Base-by-base conservation (phyloP, 2,888 invertebrate species). In the Drosophila mulleri region DNA sequence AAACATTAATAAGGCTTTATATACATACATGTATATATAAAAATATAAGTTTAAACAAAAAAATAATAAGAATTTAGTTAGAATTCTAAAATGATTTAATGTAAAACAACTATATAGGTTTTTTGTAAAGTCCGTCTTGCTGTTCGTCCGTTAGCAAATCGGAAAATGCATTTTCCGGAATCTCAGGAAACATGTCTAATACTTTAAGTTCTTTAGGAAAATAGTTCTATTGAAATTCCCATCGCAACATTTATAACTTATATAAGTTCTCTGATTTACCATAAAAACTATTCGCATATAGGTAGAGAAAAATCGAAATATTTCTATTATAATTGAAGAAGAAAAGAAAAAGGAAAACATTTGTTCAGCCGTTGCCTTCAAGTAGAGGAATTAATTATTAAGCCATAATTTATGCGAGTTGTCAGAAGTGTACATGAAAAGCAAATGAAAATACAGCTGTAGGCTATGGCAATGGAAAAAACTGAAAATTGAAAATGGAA, bases 341-440 rank as follows among this genome's bases (percentile, higher is more conserved):
- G 26, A 8, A 26, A 26, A 37, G 16, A 9, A 32, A 32, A 32
- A 11, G 11, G 3, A 37, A 56, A 53, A 44, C 37, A 14, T n/a
- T 54, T 56, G 20, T 23, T 9, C 39, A 35, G 32, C 14, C 12
- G 35, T 18, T 37, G 26, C 35, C 18, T 23, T 35, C 16, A 20
- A 35, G 39, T 18, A n/a, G 6, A 42, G 37, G 44, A 45, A 32
- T 61, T 23, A 67, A 70, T 42, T 66, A 44, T 44, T 26, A 20
- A 58, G 26, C 20, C 58, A 78, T 75, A 67, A 78, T 72, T 78
- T 72, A 78, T 78, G 75, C 20, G 61, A 44, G 44, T 57, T 77
- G 77, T 78, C 77, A 78, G 53, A 71, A 78, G 39, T 60, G 67
- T 77, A 78, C 67, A 78, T 74, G 78, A 72, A 81, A 83, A 78